Conservation (phyloP, 2,797 vertebrate genomes). For the Pelobates cultripes region DNA sequence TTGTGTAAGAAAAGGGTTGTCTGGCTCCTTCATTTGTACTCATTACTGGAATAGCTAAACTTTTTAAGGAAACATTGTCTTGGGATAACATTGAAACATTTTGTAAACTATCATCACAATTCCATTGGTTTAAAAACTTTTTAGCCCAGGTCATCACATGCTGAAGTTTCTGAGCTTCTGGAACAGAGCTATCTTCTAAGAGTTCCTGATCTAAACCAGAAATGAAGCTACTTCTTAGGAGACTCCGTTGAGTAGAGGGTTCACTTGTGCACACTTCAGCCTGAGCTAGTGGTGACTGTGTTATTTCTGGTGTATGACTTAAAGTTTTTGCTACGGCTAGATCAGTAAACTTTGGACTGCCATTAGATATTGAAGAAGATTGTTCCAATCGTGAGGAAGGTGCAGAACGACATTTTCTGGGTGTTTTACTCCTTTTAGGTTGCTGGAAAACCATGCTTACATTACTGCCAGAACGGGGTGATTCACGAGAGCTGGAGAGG, state of each 20-base stretch:
- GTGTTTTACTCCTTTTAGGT: slow-evolving; percentile 14
- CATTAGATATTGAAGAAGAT: neutral
- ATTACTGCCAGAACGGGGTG: neutral
- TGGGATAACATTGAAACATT: slow-evolving; percentile 4
- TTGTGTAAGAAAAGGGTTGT: neutral
- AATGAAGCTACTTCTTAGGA: slow-evolving; percentile 17
- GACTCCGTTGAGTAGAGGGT: slow-evolving; percentile 14
- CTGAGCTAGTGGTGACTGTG: neutral
- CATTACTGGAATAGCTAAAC: neutral
- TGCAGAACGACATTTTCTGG: slow-evolving; percentile 29
- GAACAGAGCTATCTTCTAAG: slow-evolving; percentile 58
- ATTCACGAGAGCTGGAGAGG: neutral
- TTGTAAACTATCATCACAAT: slow-evolving; percentile 16
- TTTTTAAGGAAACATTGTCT: neutral
- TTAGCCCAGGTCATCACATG: slow-evolving; percentile 69
- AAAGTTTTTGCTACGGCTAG: neutral
- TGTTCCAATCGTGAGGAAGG: slow-evolving; percentile 4
- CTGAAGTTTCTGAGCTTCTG: slow-evolving; percentile 70
- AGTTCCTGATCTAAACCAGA: slow-evolving; percentile 53
- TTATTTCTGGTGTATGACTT: neutral
- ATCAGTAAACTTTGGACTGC: neutral
- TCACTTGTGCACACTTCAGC: neutral
- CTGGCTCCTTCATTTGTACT: neutral
- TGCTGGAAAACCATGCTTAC: neutral
- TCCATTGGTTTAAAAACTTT: slow-evolving; percentile 58